Conservation (phyloP, 2,888 invertebrate species). For the Euzophera pinguis region DNA sequence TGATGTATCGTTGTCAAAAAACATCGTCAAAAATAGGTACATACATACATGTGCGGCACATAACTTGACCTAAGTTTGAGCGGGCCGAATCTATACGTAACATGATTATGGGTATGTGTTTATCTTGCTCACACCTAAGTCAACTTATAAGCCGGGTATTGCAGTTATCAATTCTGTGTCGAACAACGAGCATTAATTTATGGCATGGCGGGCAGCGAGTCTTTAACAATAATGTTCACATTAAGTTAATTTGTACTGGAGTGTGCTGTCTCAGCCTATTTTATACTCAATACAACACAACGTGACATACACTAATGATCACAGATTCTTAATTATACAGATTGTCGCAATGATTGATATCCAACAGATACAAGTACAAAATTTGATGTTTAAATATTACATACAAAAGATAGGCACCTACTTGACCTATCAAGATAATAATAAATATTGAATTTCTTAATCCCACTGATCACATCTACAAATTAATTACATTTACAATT, state of each 20-base stretch:
- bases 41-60: too few species aligned
- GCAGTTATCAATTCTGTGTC: too few species aligned
- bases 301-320: conserved; percentile 22
- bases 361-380: background rate
- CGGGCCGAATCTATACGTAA: too few species aligned
- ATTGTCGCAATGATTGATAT: background rate
- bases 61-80: too few species aligned
- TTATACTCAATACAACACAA: conserved; percentile 13
- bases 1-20: too few species aligned
- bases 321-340: conserved; percentile 19
- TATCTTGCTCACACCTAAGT: too few species aligned
- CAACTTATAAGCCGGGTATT: too few species aligned
- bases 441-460: background rate
- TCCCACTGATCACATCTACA: background rate
- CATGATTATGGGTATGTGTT: too few species aligned
- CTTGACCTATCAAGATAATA: background rate
- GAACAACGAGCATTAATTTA: too few species aligned
- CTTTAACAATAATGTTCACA: conserved; percentile 16
- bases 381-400: background rate
- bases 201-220: too few species aligned
- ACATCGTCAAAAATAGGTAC: too few species aligned
- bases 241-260: conserved; percentile 67
- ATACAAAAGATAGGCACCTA: background rate
- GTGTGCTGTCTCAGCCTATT: conserved; percentile 60
- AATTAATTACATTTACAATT: background rate